Evolutionary conservation across 1,140 invertebrate species (phyloP), one percentile per base, ranked within the genome.

Genomic region (Odontomachus brunneus): DNA sequence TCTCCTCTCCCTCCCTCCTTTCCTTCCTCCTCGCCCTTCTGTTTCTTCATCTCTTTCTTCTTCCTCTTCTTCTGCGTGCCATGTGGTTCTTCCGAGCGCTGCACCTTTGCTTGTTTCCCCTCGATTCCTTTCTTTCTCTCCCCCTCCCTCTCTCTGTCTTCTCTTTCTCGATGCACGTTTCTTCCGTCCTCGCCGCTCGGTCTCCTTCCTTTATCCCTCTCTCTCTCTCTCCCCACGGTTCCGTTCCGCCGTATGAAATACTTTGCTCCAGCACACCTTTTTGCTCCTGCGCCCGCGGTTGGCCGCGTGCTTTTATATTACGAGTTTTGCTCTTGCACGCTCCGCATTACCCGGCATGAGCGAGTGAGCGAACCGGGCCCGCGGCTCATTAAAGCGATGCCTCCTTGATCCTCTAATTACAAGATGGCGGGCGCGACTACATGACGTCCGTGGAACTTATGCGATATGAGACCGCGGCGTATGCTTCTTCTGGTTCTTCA

Each of bases 361-460:
- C 60, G 62, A 24, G 67, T 57, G 69, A 74, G 75, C 63, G 74
- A 59, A 71, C 69, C 49, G 59, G 80, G 85, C 91, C 90, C 85
- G 83, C 89, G 91, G 92, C 92, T 93, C 91, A 92, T 93, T 93
- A 93, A 93, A 92, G 73, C 91, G 85, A 91, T 91, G 89, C 89
- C 90, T 93, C 81, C 91, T 93, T 93, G 92, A 93, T 92, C 89
- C 89, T 86, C 91, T 93, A 94, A 94, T 94, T 94, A 91, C 92
- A 93, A 93, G 91, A 94, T 93, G 93, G 93, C 91, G 91, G 86
- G 57, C 85, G 86, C 89, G 91, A 81, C 75, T 91, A 89, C 89
- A 91, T 92, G 92, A 90, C 92, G 88, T 88, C 87, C 73, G 55
- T 67, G 55, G 51, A 85, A 71, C 86, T 84, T 84, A 73, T 60